A percentile compares a stretch with the other conserved stretches of the same genome.
These are phyloP conservation scores for Ectropis crepuscularia DNA, from an alignment of 2,888 invertebrate species.

Conservation along the genomic window DNA sequence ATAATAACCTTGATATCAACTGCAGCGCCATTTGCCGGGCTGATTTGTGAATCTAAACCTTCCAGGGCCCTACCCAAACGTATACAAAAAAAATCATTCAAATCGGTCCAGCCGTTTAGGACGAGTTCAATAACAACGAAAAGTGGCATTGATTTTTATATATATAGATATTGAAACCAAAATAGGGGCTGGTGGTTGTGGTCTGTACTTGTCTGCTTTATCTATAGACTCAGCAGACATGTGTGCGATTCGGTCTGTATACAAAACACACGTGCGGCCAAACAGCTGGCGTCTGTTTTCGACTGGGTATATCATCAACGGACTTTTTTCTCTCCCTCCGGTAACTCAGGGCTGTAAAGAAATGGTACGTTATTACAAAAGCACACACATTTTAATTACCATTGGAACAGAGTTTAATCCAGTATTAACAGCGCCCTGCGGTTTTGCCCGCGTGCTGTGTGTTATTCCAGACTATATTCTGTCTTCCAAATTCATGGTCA, in stretches of 20 bases:
- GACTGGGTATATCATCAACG: conserved; percentile 35
- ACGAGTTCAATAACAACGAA: no score
- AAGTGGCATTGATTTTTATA: no score
- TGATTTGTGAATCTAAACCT: no score
- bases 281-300: conserved; percentile 59
- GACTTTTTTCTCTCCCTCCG: conserved; percentile 29
- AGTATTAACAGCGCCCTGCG: no score
- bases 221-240: conserved; percentile 44
- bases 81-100: no score
- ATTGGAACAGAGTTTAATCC: background rate
- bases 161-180: conserved; percentile 4
- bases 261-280: conserved; percentile 62
- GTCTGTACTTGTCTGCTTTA: conserved; percentile 15
- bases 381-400: conserved; percentile 4
- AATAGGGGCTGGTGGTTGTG: conserved; percentile 5
- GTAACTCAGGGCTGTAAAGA: conserved; percentile 14
- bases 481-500: no score
- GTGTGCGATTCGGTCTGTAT: conserved; percentile 54
- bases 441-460: no score
- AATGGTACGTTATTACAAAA: conserved; percentile 14
- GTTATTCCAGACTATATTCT: no score
- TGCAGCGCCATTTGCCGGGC: no score
- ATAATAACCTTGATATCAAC: no score
- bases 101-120: no score
- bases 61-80: no score